Percentiles rank a stretch among this genome's conserved stretches.
phyloP scores from a whole-genome alignment of 2,888 invertebrate species.

The Ellobium chinense region DNA sequence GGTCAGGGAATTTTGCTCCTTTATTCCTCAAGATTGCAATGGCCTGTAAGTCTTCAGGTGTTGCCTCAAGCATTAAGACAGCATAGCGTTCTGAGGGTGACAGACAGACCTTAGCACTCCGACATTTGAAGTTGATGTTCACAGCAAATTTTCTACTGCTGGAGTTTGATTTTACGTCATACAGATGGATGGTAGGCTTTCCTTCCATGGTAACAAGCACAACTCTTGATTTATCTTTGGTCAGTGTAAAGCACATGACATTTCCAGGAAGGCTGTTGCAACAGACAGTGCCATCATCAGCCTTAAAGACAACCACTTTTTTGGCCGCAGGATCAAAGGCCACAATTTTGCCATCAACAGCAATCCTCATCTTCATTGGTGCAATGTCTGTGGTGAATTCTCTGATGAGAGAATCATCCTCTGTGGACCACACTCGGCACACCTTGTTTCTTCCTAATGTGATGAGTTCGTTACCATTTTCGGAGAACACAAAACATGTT shows the following conservation, averaged over 20 bases:
- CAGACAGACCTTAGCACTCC: constrained; percentile 55
- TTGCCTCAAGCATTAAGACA: constrained; percentile 14
- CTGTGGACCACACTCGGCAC: constrained; percentile 57
- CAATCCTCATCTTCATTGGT: constrained; percentile 46
- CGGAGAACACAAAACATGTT: constrained; percentile 25
- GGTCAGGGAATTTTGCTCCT: constrained; percentile 55
- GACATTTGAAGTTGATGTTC: constrained; percentile 56
- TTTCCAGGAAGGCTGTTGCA: constrained; percentile 49
- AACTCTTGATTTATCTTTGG: constrained; percentile 47
- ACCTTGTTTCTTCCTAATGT: constrained; percentile 52
- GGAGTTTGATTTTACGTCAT: constrained; percentile 54
- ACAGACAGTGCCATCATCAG: constrained; percentile 49
- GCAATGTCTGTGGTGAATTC: constrained; percentile 53
- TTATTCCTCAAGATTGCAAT: constrained; percentile 62
- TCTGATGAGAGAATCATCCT: constrained; percentile 35
- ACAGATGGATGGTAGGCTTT: constrained; percentile 53
- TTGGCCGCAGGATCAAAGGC: constrained; percentile 53
- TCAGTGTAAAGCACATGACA: constrained; percentile 55
- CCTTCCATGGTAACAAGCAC: constrained; percentile 51
- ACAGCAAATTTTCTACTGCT: constrained; percentile 56
- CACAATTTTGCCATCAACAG: constrained; percentile 39
- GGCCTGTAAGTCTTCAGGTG: constrained; percentile 62
- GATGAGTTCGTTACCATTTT: constrained; percentile 42
- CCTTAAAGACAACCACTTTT: constrained; percentile 50
- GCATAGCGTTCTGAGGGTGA: constrained; percentile 58